Base-by-base conservation (phyloP, 2,797 vertebrate genomes). In the Sebastes trivittatus region DNA sequence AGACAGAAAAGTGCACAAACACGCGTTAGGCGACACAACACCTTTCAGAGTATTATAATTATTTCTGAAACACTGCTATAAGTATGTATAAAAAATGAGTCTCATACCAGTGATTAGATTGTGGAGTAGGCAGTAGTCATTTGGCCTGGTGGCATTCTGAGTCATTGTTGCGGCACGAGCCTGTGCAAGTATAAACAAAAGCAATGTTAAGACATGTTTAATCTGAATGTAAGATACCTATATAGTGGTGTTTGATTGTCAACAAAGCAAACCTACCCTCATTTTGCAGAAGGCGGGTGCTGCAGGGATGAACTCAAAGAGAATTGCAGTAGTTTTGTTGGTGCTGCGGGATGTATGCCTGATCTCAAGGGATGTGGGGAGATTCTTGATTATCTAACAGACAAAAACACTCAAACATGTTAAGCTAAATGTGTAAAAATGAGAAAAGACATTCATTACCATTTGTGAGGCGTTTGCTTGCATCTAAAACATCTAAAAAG, bases 41-140 rank as follows among this genome's bases (percentile, higher is more conserved):
- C 46, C 46, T 52, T 52, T n/a, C 46, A 52, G 46, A 52, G 46
- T 52, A 52, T 52, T 52, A 52, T 52, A 52, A 52, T 42, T 42
- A 42, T 42, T 42, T 42, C 38, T 42, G 38, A 52, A n/a, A 52
- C 25, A 49, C 16, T 11, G 38, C 42, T 52, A 1, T 52, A n/a
- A 52, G 27, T 52, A 67, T 5, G 23, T 5, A 11, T 27, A 20
- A 20, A 9, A 60, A 60, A 14, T 7, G 0, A 16, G 1, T 59
- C 38, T 23, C 18, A 18, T 63, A 70, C 18, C 65, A 2, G 22
- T 11, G 14, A 80, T 46, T 14, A 75, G 23, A 64, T 22, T 58
- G 65, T 75, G 18, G n/a, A 80, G 18, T 2, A 69, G 64, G n/a
- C 71, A 74, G 64, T 55, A 75, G n/a, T 75, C 65, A n/a, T 80